Percentiles rank a stretch among this genome's conserved stretches.
These are phyloP conservation scores for Grapholita molesta DNA, from an alignment of 1,140 invertebrate species.

Conservation along the genomic window DNA sequence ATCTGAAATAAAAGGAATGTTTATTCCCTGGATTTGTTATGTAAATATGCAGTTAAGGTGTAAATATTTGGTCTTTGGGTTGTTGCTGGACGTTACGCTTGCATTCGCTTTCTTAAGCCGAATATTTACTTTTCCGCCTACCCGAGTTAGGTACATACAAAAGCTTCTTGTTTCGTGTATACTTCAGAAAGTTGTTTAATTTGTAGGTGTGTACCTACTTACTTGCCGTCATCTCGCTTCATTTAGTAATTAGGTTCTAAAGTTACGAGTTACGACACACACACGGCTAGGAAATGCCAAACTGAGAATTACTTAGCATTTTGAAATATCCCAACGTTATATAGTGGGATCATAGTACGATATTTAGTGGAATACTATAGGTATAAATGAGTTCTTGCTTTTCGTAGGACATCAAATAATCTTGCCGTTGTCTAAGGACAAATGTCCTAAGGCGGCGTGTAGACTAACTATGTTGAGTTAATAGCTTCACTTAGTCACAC, in stretches of 20 bases:
- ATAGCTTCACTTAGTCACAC: neutral
- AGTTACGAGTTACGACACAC: neutral
- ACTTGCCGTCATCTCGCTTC: neutral
- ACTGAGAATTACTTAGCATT: neutral
- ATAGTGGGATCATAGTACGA: no score
- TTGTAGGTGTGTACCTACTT: no score
- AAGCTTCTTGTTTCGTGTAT: neutral
- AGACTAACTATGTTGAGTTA: no score
- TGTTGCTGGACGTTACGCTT: conserved; percentile 51
- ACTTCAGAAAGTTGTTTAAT: neutral
- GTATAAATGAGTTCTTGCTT: no score
- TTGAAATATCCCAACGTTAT: neutral
- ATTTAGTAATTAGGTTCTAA: neutral
- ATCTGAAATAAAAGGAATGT: conserved; percentile 36
- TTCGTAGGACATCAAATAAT: neutral
- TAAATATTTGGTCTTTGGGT: conserved; percentile 49
- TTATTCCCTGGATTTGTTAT: conserved; percentile 45
- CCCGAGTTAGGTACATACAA: neutral
- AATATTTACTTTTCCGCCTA: conserved; percentile 47
- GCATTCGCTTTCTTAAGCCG: conserved; percentile 38
- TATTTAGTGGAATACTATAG: no score
- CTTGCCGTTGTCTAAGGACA: neutral
- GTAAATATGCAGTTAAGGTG: conserved; percentile 48
- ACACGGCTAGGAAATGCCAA: neutral
- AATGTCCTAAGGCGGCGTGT: neutral